Base-by-base conservation (phyloP, 1,140 invertebrate genomes). In the Neodiprion virginianus region DNA sequence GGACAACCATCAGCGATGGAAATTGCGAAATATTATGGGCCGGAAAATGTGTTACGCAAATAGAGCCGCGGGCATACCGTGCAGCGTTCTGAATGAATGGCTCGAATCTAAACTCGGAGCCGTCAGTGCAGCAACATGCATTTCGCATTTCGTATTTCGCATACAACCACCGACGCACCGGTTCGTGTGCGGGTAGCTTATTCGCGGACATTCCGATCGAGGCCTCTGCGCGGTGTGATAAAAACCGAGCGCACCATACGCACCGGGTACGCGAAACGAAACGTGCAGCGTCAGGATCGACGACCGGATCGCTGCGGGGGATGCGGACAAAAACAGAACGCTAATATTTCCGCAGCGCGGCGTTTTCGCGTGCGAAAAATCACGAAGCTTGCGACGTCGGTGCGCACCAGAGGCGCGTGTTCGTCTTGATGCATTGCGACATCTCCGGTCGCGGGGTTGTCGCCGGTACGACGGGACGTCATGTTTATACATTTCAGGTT, bases 401-500 rank as follows among this genome's bases (percentile, higher is more conserved):
- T 77, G 77, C 77, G 79, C 79, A 82, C 77, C 80, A 82, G 77
- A 80, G 79, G 78, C 81, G 81, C 81, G 79, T 83, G 81, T 82
- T 83, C 78, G 76, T 80, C 81, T 86, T 86, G 85, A 86, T 86
- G 81, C 83, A 85, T 85, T 79, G 81, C 84, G 78, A 80, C 77
- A 85, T 80, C 80, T 81, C 78, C 79, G 80, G 79, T 78, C 79
- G 76, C 50, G 79, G 74, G 79, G 53, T 75, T 85, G 84, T 86
- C 83, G 84, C 80, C 83, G 72, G 73, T 66, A 80, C 77, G 73
- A 48, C 40, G 74, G 69, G 73, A 71, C 78, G 82, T 84, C 84
- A 79, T 86, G 85, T 87, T 85, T 86, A 83, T 86, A 86, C 86
- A 85, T 88, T 87, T 87, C 81, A 86, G 83, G 84, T 86, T 88